phyloP scores from a whole-genome alignment of 2,888 invertebrate species.

The Ferrisia virgata region DNA sequence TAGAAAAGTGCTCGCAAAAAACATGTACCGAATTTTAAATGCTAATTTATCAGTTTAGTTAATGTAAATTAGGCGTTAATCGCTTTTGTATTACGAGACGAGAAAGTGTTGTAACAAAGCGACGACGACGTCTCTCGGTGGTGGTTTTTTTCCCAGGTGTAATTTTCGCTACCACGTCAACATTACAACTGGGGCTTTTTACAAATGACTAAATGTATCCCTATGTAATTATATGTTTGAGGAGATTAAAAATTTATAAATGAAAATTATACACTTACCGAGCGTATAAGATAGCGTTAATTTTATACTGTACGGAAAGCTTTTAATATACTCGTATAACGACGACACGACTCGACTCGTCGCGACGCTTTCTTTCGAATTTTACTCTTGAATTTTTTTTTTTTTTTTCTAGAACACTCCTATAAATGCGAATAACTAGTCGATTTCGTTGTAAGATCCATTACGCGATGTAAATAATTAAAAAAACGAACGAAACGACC shows the following conservation, averaged over 20 bases:
- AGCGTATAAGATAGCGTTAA: no score
- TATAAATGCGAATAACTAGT: not conserved
- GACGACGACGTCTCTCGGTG: not conserved
- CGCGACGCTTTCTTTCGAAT: not conserved
- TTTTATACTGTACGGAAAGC: no score
- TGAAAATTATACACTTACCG: not conserved
- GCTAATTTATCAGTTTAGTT: constrained; percentile 10
- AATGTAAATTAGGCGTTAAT: constrained; percentile 23
- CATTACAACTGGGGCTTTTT: not conserved
- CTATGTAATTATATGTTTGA: not conserved
- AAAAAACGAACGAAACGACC: not conserved
- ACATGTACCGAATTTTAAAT: constrained; percentile 22
- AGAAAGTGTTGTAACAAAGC: not conserved
- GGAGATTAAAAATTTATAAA: not conserved
- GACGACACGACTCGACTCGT: no score
- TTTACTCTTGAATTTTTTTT: not conserved
- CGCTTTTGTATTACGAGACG: not conserved
- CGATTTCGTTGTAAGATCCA: not conserved
- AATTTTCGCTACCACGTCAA: not conserved
- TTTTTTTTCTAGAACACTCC: not conserved
- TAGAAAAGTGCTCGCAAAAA: not conserved
- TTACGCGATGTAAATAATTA: not conserved
- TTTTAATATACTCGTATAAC: no score
- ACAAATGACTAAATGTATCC: not conserved
- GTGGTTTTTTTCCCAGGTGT: not conserved